Percentiles rank a stretch among this genome's conserved stretches.
phyloP scores from a whole-genome alignment of 2,888 invertebrate species.

The Craniophora ligustri region DNA sequence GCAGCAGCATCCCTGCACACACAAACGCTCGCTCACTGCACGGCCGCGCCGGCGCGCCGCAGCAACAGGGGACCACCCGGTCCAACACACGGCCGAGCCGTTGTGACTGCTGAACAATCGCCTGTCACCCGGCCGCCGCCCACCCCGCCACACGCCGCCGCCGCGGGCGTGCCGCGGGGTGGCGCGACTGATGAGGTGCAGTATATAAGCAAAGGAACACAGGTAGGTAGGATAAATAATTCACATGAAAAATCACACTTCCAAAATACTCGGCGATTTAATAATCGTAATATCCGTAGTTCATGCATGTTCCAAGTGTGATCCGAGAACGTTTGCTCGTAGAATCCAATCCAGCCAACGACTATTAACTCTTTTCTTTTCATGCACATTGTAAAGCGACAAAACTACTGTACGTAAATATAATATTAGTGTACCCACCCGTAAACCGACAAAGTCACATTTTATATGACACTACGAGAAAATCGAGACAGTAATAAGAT shows the following conservation, averaged over 20 bases:
- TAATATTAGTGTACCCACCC: slow-evolving; percentile 88
- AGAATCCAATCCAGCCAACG: slow-evolving; percentile 75
- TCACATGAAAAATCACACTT: slow-evolving; percentile 86
- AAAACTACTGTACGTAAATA: slow-evolving; percentile 87
- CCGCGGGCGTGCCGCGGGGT: slow-evolving; percentile 29
- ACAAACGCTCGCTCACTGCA: slow-evolving; percentile 47
- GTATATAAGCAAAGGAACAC: slow-evolving; percentile 81
- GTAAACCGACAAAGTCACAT: slow-evolving; percentile 83
- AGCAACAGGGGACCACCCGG: slow-evolving; percentile 74
- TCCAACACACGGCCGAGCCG: slow-evolving; percentile 78
- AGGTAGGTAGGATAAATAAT: slow-evolving; percentile 83
- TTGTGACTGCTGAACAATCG: slow-evolving; percentile 80
- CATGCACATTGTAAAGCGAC: slow-evolving; percentile 88
- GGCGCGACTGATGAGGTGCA: slow-evolving; percentile 71
- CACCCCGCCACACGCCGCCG: too few relatives aligned
- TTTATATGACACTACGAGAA: slow-evolving; percentile 84
- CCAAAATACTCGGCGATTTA: slow-evolving; percentile 78
- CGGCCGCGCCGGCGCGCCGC: slow-evolving; percentile 40
- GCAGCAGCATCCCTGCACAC: slow-evolving; percentile 85
- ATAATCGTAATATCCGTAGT: slow-evolving; percentile 68
- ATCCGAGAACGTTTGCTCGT: slow-evolving; percentile 68
- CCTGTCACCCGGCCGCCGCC: slow-evolving; percentile 66
- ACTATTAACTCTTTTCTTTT: slow-evolving; percentile 72
- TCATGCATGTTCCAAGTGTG: slow-evolving; percentile 81
- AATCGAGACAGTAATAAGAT: slow-evolving; percentile 86